A percentile compares a stretch with the other conserved stretches of the same genome.
Evolutionary conservation across 1,140 invertebrate genomes (phyloP).

Genomic region (Drosophila nebulosa): DNA sequence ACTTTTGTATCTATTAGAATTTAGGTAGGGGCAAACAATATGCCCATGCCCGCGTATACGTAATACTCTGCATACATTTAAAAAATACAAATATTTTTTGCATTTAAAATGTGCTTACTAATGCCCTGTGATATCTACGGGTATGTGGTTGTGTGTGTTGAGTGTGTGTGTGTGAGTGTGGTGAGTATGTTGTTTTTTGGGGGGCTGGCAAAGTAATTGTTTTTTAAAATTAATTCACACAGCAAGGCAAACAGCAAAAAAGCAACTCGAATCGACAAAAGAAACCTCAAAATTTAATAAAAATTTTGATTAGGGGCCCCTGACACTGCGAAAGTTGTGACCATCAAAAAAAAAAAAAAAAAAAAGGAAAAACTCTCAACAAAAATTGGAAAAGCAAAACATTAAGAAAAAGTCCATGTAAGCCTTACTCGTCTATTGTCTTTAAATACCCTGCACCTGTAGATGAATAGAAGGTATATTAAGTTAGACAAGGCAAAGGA

Average conservation of each 20-base stretch:
- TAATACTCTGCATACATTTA: conserved; percentile 30
- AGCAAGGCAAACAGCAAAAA: conserved; percentile 19
- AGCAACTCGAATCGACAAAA: neutral
- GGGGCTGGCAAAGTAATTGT: conserved; percentile 61
- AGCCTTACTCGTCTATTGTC: neutral
- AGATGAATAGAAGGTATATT: too few relatives aligned
- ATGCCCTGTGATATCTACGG: conserved; percentile 14
- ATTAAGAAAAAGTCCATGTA: neutral
- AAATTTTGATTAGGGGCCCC: conserved; percentile 50
- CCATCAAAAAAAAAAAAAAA: neutral
- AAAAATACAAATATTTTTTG: conserved; percentile 44
- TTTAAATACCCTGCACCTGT: neutral
- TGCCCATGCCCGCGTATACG: conserved; percentile 28
- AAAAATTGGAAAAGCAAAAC: neutral
- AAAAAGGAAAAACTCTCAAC: neutral
- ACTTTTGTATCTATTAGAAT: neutral
- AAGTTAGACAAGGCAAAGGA: too few relatives aligned
- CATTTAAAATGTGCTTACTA: conserved; percentile 63
- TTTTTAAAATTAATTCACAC: conserved; percentile 70
- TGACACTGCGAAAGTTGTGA: neutral
- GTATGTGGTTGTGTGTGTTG: conserved; percentile 7
- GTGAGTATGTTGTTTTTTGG: conserved; percentile 25
- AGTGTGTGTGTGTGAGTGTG: conserved; percentile 11
- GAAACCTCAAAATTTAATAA: conserved; percentile 55
- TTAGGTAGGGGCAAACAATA: conserved; percentile 10